A percentile compares a stretch with the other conserved stretches of the same genome.
Conservation (phyloP, 1,140 invertebrate species). For the Ips nitidus region DNA sequence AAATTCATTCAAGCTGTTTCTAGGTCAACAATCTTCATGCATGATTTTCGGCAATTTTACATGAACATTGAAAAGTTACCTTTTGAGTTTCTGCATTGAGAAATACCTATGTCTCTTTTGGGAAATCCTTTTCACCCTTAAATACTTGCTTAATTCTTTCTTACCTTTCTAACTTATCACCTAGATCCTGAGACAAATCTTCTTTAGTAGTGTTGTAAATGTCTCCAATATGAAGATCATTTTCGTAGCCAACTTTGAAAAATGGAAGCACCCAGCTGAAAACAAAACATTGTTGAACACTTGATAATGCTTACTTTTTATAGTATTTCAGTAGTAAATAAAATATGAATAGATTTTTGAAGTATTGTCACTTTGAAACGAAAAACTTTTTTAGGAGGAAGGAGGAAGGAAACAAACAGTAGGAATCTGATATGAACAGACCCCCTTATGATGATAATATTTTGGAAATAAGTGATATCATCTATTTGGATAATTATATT, state of each 20-base stretch:
- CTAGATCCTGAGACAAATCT: slow-evolving; percentile 49
- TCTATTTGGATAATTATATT: too few species aligned
- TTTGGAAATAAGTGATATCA: too few species aligned
- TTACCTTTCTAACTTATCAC: slow-evolving; percentile 65
- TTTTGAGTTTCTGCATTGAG: background rate
- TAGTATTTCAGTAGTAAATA: background rate
- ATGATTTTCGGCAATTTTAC: too few species aligned
- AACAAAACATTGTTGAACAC: background rate
- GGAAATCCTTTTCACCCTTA: too few species aligned
- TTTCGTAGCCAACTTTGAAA: slow-evolving; percentile 61
- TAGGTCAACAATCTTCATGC: background rate
- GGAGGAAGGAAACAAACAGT: background rate
- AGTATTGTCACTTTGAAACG: background rate
- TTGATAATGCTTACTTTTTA: background rate
- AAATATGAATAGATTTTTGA: background rate
- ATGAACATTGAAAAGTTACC: background rate
- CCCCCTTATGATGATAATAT: background rate
- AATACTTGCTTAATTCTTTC: background rate
- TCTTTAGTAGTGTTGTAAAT: slow-evolving; percentile 55
- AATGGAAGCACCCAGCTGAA: slow-evolving; percentile 65
- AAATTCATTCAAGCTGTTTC: too few species aligned
- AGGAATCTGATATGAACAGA: background rate
- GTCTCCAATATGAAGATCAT: slow-evolving; percentile 66
- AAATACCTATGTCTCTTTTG: too few species aligned
- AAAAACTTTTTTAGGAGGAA: background rate